Evolutionary conservation across 2,888 invertebrate genomes (phyloP), one percentile per base, ranked within the genome.

Genomic region (Sesia bembeciformis): DNA sequence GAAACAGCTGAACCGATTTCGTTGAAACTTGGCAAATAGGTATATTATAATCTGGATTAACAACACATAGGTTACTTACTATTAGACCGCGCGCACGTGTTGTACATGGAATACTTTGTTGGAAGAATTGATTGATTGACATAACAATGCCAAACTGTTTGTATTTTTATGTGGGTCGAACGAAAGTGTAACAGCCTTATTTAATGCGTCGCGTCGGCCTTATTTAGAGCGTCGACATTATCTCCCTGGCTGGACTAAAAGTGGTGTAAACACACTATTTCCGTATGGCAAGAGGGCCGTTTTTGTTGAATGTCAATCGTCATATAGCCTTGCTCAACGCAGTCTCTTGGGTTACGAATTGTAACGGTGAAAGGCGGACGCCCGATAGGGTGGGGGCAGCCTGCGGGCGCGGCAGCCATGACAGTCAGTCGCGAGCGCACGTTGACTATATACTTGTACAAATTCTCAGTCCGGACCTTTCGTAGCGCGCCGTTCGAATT

Each of bases 221-320:
- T 23, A 23, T 23, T 1, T 23, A 23, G 1, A 42, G 7, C 42
- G 1, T 42, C 42, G 7, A 7, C 42, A 7, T 7, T 7, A 7
- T 42, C 7, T 42, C 42, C 3, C 42, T 7, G 5, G 42, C 5
- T 42, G 5, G 5, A 6, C 5, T 42, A 42, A 42, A 6, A 42
- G 7, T 53, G 51, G 53, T 54, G 65, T 65, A 65, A 71, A 67
- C 70, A 65, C 56, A 65, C 71, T 71, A 78, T 85, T 84, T 85
- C 83, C 84, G 84, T 83, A 70, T 76, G 70, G 70, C 67, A 63
- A 73, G 68, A 68, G 68, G 67, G 74, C 72, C 65, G 76, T 80
- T 83, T 83, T 82, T 85, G 85, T 80, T 84, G 79, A 85, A 85
- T 86, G 87, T 86, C 87, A 86, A 79, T 86, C 86, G 81, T 78